Conservation (phyloP, 2,113 vertebrate species). For the Ahaetulla prasina region DNA sequence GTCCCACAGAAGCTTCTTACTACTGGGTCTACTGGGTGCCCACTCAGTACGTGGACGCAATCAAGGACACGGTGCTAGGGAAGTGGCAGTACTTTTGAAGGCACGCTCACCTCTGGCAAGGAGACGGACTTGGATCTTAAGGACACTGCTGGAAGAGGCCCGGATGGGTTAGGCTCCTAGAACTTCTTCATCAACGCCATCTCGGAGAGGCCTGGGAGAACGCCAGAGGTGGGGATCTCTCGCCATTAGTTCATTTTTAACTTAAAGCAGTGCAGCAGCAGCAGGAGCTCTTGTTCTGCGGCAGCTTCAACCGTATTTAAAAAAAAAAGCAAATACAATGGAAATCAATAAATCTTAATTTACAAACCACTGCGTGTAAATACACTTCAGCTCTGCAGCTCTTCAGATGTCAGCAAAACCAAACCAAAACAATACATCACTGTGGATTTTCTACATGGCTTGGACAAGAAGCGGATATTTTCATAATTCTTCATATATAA, state of each 20-base stretch:
- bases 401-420: constrained; percentile 58
- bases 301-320: constrained; percentile 75
- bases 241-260: constrained; percentile 80
- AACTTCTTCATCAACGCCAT: constrained; percentile 67
- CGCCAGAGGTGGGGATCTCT: constrained; percentile 83
- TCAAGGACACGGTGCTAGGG: constrained; percentile 99
- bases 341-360: constrained; percentile 76
- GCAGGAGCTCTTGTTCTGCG: constrained; percentile 70
- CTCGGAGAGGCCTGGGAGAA: constrained; percentile 68
- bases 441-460: constrained; percentile 63
- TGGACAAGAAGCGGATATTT: constrained; percentile 64
- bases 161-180: constrained; percentile 71
- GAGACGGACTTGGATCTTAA: constrained; percentile 79
- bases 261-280: constrained; percentile 64
- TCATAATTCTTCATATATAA: constrained; percentile 65
- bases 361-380: constrained; percentile 67
- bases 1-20: constrained; percentile 99
- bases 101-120: constrained; percentile 95
- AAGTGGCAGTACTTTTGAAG: constrained; percentile 99
- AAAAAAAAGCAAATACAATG: constrained; percentile 59
- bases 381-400: constrained; percentile 69
- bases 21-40: constrained; percentile 99
- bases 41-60: constrained; percentile 97
- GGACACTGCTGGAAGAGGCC: constrained; percentile 81
- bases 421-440: constrained; percentile 40